Evolutionary conservation across 1,140 invertebrate species (phyloP).

Genomic region (Euwallacea fornicatus): DNA sequence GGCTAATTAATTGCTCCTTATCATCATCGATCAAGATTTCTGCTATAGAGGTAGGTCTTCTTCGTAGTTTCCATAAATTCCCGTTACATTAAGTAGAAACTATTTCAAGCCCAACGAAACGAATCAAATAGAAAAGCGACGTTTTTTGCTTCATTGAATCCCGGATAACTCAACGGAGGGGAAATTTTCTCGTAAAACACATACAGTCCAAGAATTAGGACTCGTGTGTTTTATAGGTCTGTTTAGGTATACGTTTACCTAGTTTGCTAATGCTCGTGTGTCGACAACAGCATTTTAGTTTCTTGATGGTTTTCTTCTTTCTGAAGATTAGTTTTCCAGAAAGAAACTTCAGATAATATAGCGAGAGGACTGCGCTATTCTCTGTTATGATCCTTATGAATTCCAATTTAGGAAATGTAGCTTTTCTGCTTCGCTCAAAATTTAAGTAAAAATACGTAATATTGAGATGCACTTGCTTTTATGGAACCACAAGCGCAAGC

Average conservation of each 20-base stretch:
- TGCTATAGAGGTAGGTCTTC: background rate
- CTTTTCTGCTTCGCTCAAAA: too few species aligned
- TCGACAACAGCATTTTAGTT: conserved; percentile 7
- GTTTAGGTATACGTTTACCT: conserved; percentile 16
- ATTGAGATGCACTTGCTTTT: too few species aligned
- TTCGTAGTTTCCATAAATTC: background rate
- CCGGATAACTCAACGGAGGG: conserved; percentile 8
- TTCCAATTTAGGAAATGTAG: too few species aligned
- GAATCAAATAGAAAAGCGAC: background rate
- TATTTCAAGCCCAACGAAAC: background rate
- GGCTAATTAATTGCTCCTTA: background rate
- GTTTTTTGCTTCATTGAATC: conserved; percentile 14
- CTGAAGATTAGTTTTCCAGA: background rate
- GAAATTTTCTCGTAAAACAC: conserved; percentile 10
- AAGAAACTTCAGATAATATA: too few species aligned
- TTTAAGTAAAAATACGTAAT: too few species aligned
- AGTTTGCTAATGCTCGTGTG: conserved; percentile 14
- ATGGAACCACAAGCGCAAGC: too few species aligned
- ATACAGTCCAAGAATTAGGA: background rate
- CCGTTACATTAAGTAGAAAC: background rate
- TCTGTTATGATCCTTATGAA: too few species aligned
- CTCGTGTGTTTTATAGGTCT: conserved; percentile 18
- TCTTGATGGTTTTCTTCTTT: background rate
- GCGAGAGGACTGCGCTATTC: too few species aligned
- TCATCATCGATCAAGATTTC: background rate